phyloP scores from a whole-genome alignment of 1,140 invertebrate species.

The Drosophila quadrilineata region DNA sequence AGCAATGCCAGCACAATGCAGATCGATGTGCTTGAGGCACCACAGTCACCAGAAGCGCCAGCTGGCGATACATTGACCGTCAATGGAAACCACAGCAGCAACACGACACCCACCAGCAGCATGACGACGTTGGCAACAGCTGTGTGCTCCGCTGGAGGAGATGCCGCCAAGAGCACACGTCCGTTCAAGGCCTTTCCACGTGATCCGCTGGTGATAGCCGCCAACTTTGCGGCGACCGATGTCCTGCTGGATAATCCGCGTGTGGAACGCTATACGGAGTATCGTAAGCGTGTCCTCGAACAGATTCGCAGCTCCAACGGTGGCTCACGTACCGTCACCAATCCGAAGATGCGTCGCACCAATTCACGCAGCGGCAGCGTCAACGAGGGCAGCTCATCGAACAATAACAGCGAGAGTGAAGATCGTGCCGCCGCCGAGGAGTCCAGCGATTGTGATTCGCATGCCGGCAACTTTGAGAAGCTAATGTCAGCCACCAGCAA shows the following conservation, averaged over 20 bases:
- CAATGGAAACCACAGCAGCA: neutral
- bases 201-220: constrained; percentile 84
- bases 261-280: constrained; percentile 85
- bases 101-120: constrained; percentile 64
- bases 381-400: constrained; percentile 69
- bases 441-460: constrained; percentile 76
- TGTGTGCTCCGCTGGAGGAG: constrained; percentile 8
- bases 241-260: constrained; percentile 82
- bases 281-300: constrained; percentile 85
- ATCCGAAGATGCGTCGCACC: constrained; percentile 86
- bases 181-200: constrained; percentile 89
- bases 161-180: constrained; percentile 75
- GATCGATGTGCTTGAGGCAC: constrained; percentile 65
- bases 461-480: constrained; percentile 64
- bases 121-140: constrained; percentile 1
- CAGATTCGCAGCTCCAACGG: constrained; percentile 85
- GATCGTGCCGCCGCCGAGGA: constrained; percentile 68
- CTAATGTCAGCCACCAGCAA: neutral
- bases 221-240: constrained; percentile 81
- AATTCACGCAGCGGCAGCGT: constrained; percentile 72
- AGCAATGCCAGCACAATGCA: constrained; percentile 71
- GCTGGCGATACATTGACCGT: neutral
- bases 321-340: constrained; percentile 83
- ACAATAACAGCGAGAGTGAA: constrained; percentile 75
- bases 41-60: constrained; percentile 45